Evolutionary conservation across 2,113 vertebrate species (phyloP).

Genomic region (Sciurus niger): DNA sequence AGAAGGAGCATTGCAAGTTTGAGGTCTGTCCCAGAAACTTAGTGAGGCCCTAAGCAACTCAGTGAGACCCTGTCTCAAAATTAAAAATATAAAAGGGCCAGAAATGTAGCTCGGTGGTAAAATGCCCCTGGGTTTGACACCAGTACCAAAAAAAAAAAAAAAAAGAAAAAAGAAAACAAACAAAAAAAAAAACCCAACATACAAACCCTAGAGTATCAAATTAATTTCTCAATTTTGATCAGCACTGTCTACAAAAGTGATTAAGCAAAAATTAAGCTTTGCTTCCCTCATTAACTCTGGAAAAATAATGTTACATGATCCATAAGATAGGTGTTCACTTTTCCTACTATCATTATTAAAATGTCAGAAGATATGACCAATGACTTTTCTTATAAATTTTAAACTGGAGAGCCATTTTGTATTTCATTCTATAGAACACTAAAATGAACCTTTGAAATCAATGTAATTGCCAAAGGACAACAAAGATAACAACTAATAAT

Average conservation of each 20-base stretch:
- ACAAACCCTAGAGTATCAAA: conserved; percentile 29
- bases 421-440: conserved; percentile 18
- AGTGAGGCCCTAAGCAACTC: background rate
- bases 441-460: conserved; percentile 38
- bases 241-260: conserved; percentile 62
- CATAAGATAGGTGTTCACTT: background rate
- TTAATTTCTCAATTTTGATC: background rate
- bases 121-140: background rate
- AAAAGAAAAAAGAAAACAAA: background rate
- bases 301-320: conserved; percentile 17
- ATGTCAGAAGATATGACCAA: conserved; percentile 36
- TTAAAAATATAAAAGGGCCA: background rate
- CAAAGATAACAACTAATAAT: conserved; percentile 35
- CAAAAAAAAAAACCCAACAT: background rate
- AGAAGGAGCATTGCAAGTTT: background rate
- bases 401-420: background rate
- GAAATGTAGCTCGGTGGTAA: background rate
- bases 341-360: conserved; percentile 59
- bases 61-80: background rate
- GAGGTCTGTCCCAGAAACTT: background rate
- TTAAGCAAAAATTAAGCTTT: conserved; percentile 1
- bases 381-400: conserved; percentile 45
- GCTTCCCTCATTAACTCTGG: conserved; percentile 12
- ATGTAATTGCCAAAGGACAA: conserved; percentile 3
- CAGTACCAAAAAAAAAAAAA: background rate